These are phyloP conservation scores for Phoxinus dragarum DNA, from an alignment of 2,797 vertebrate species.

Conservation along the genomic window DNA sequence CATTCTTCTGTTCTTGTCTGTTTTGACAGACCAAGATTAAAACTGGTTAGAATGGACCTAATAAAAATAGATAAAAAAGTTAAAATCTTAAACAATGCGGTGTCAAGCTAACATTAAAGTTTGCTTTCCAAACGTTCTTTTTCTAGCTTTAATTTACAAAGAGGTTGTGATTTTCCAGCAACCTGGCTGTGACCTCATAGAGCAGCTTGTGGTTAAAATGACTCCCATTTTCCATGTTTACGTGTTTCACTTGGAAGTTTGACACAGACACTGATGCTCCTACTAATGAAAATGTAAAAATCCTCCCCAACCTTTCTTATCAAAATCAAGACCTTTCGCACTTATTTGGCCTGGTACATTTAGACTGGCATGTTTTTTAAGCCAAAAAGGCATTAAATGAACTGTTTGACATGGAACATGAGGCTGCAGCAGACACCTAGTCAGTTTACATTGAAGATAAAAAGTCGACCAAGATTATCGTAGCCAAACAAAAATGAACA, in stretches of 20 bases:
- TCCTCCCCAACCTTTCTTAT: slow-evolving; percentile 54
- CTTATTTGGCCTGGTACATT: not conserved
- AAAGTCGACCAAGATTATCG: not conserved
- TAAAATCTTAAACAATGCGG: not conserved
- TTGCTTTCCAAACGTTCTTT: not conserved
- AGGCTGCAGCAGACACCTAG: not conserved
- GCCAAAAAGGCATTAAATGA: not conserved
- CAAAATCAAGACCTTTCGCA: slow-evolving; percentile 29
- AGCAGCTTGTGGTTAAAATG: slow-evolving; percentile 84
- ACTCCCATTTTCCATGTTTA: slow-evolving; percentile 81
- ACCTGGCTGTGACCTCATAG: slow-evolving; percentile 84
- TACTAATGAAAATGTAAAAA: slow-evolving; percentile 59
- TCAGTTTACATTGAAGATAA: not conserved
- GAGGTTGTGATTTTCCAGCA: slow-evolving; percentile 44
- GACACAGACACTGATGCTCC: slow-evolving; percentile 86
- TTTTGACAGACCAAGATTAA: not conserved
- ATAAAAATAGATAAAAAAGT: not conserved
- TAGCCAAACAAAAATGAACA: not conserved
- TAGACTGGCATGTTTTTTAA: not conserved
- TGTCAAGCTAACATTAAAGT: not conserved
- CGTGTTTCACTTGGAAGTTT: slow-evolving; percentile 78
- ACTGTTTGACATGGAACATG: not conserved
- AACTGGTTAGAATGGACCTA: not conserved
- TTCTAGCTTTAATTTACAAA: slow-evolving; percentile 5
- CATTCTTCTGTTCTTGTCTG: not conserved